These are phyloP conservation scores for Zootoca vivipara DNA, from an alignment of 2,113 vertebrate genomes.

Conservation along the genomic window DNA sequence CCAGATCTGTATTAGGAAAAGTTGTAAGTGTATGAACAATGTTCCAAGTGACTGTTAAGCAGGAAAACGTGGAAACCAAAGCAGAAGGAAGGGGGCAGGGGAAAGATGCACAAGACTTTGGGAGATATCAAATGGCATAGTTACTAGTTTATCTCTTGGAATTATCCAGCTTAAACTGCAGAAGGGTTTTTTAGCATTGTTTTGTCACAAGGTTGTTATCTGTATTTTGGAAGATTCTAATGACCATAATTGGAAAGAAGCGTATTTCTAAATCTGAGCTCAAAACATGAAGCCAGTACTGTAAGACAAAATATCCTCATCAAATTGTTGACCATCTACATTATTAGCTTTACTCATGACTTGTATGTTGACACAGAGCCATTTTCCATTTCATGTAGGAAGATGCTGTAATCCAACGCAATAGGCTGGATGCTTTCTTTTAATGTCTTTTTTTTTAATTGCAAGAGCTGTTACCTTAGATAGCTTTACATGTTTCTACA, in stretches of 20 bases:
- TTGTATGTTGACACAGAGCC: constrained; percentile 1
- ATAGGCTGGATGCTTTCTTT: constrained; percentile 21
- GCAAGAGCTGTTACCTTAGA: not conserved
- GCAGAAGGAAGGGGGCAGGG: not conserved
- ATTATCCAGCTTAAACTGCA: not conserved
- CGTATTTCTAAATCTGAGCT: not conserved
- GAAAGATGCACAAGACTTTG: not conserved
- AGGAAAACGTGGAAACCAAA: not conserved
- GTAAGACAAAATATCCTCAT: not conserved
- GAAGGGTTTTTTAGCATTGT: not conserved
- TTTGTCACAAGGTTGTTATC: not conserved
- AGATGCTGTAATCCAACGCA: constrained; percentile 67
- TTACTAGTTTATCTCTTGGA: not conserved
- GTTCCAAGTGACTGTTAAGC: not conserved
- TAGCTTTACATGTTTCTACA: not conserved
- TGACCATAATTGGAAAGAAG: constrained; percentile 13
- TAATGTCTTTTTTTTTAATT: not conserved
- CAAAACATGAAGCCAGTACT: not conserved
- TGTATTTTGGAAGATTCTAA: not conserved
- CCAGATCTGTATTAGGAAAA: not conserved
- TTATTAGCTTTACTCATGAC: not conserved
- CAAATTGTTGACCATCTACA: not conserved
- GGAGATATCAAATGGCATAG: not conserved
- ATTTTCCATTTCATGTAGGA: constrained; percentile 48
- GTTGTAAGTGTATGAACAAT: not conserved